These are phyloP conservation scores for Callocephalon fimbriatum DNA, from an alignment of 2,113 vertebrate species.

Conservation along the genomic window DNA sequence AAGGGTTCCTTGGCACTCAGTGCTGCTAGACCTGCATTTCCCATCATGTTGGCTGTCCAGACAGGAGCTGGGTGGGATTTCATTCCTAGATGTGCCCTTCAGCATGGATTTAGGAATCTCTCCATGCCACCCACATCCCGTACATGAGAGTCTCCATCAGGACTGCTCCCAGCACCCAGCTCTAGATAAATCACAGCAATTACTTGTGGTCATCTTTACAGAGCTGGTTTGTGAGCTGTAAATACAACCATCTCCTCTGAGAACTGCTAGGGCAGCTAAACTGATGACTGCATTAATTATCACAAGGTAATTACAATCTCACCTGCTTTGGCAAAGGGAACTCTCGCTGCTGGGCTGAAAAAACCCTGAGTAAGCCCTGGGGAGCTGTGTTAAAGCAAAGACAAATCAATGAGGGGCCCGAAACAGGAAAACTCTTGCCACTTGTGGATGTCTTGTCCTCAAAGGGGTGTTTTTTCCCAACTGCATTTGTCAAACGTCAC, in stretches of 20 bases:
- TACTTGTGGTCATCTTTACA: background rate
- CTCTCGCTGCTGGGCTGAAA: background rate
- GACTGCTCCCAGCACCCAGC: background rate
- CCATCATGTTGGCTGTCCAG: background rate
- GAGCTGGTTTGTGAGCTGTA: background rate
- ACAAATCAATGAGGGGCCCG: background rate
- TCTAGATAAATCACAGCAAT: background rate
- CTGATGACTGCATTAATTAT: conserved; percentile 32
- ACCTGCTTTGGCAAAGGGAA: background rate
- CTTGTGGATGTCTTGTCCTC: background rate
- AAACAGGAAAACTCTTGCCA: background rate
- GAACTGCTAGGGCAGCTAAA: conserved; percentile 4
- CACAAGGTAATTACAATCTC: background rate
- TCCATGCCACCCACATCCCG: fast-evolving
- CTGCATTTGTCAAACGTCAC: background rate
- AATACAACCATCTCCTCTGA: background rate
- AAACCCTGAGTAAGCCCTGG: background rate
- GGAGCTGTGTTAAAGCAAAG: background rate
- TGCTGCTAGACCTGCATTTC: background rate
- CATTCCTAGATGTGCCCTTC: background rate
- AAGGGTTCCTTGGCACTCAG: fast-evolving
- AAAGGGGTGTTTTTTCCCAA: background rate
- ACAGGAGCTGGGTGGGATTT: background rate
- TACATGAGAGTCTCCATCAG: background rate
- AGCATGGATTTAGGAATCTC: background rate